These are phyloP conservation scores for Dunckerocampus dactyliophorus DNA, from an alignment of 2,113 vertebrate genomes.

Conservation along the genomic window DNA sequence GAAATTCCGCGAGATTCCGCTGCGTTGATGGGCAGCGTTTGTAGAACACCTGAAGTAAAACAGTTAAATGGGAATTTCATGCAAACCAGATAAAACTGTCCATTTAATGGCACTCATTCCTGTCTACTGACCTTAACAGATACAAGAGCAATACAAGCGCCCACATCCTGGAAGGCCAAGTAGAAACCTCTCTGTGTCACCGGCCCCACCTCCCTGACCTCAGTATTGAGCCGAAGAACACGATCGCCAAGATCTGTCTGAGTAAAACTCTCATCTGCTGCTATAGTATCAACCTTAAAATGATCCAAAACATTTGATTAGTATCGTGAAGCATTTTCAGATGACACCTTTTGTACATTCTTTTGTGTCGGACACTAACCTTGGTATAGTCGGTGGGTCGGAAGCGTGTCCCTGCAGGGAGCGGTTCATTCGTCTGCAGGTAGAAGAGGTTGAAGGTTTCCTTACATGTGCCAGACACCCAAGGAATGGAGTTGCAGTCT, in stretches of 20 bases:
- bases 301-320: conserved; percentile 5
- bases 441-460: conserved; percentile 98
- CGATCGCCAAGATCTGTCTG: conserved; percentile 96
- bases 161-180: conserved; percentile 95
- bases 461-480: conserved; percentile 96
- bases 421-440: conserved; percentile 86
- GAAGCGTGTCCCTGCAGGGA: conserved; percentile 76
- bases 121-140: conserved; percentile 76
- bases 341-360: neutral
- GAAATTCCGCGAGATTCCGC: conserved; percentile 89
- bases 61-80: neutral
- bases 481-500: conserved; percentile 98
- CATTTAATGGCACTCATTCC: neutral
- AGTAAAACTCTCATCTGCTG: conserved; percentile 98
- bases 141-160: conserved; percentile 92
- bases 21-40: conserved; percentile 93
- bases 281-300: conserved; percentile 91
- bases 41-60: conserved; percentile 81
- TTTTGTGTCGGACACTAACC: conserved; percentile 27
- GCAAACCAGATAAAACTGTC: neutral
- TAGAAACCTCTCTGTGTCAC: conserved; percentile 91
- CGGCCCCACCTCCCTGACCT: conserved; percentile 93
- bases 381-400: conserved; percentile 85
- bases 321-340: neutral
- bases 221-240: conserved; percentile 96